A percentile compares a stretch with the other conserved stretches of the same genome.
Evolutionary conservation across 37 sponge, comb jelly and placozoan species (phyloP).

Genomic region (Petrosia ficiformis): DNA sequence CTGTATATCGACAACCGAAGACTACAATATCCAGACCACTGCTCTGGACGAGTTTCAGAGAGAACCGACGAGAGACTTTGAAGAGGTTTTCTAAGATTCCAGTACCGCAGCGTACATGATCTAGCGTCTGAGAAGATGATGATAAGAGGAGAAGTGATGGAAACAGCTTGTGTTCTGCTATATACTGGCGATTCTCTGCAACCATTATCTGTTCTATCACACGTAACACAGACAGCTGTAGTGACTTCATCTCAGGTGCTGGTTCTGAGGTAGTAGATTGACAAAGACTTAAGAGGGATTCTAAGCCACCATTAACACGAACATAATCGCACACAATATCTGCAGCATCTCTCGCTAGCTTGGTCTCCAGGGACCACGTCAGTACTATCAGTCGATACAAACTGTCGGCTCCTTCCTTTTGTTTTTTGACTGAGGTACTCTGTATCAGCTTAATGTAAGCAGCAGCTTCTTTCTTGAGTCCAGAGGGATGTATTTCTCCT

Average conservation of each 20-base stretch:
- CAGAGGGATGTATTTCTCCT: neutral
- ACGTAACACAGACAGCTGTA: neutral
- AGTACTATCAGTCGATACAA: slow-evolving; percentile 15
- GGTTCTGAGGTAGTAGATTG: neutral
- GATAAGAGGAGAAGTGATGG: neutral
- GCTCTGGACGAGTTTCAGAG: slow-evolving; percentile 12
- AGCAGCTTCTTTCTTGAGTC: neutral
- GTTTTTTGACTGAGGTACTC: neutral
- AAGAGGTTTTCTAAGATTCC: slow-evolving; percentile 53
- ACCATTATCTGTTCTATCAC: slow-evolving; percentile 54
- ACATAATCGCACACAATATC: slow-evolving; percentile 43
- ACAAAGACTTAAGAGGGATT: slow-evolving; percentile 2
- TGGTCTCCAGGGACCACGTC: slow-evolving; percentile 46
- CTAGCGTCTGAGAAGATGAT: neutral
- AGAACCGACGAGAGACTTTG: slow-evolving; percentile 33
- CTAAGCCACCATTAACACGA: slow-evolving; percentile 20
- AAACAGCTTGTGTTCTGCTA: slow-evolving; percentile 21
- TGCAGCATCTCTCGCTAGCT: slow-evolving; percentile 39
- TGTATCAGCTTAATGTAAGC: neutral
- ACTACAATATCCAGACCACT: slow-evolving; percentile 31
- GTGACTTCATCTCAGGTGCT: neutral
- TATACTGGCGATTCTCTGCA: slow-evolving; percentile 23
- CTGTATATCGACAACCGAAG: slow-evolving; percentile 23
- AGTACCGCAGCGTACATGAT: slow-evolving; percentile 14
- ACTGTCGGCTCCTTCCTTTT: slow-evolving; percentile 13